phyloP scores from a whole-genome alignment of 2,888 invertebrate genomes.

The Pachymerium ferrugineum region DNA sequence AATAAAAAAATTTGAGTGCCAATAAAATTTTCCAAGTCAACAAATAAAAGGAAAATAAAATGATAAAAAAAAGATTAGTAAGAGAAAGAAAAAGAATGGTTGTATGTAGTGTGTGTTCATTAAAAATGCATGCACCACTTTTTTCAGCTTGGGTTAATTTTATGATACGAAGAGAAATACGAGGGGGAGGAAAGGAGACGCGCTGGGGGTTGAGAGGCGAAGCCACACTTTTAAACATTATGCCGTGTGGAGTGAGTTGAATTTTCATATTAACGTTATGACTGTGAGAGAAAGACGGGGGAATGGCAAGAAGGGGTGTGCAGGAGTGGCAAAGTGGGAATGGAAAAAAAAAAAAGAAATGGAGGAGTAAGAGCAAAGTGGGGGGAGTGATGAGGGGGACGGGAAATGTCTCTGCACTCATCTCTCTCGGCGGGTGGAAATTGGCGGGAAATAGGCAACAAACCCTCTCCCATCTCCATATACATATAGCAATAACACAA shows the following conservation, averaged over 20 bases:
- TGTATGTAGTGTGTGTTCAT: neutral
- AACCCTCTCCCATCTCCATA: slow-evolving; percentile 7
- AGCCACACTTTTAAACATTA: slow-evolving; percentile 27
- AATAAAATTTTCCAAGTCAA: slow-evolving; percentile 22
- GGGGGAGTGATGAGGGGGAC: neutral
- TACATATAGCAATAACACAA: neutral
- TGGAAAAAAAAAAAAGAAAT: slow-evolving; percentile 26
- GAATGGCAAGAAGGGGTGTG: neutral
- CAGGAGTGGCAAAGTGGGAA: slow-evolving; percentile 3
- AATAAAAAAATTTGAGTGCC: slow-evolving; percentile 20
- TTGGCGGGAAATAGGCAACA: slow-evolving; percentile 22
- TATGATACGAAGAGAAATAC: slow-evolving; percentile 11
- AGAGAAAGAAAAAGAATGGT: slow-evolving; percentile 5
- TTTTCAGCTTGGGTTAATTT: slow-evolving; percentile 24
- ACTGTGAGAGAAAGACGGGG: slow-evolving; percentile 14
- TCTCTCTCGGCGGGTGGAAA: slow-evolving; percentile 24
- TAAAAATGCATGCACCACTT: slow-evolving; percentile 11
- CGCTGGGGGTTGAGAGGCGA: slow-evolving; percentile 23
- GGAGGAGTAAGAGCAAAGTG: slow-evolving; percentile 7
- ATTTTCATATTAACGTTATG: slow-evolving; percentile 27
- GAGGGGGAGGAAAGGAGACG: neutral
- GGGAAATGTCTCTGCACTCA: slow-evolving; percentile 27
- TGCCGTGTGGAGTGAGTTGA: slow-evolving; percentile 23
- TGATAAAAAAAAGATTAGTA: slow-evolving; percentile 7
- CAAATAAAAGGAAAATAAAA: slow-evolving; percentile 20